Evolutionary conservation across 2,888 invertebrate genomes (phyloP).

Genomic region (Drosophila rubida): DNA sequence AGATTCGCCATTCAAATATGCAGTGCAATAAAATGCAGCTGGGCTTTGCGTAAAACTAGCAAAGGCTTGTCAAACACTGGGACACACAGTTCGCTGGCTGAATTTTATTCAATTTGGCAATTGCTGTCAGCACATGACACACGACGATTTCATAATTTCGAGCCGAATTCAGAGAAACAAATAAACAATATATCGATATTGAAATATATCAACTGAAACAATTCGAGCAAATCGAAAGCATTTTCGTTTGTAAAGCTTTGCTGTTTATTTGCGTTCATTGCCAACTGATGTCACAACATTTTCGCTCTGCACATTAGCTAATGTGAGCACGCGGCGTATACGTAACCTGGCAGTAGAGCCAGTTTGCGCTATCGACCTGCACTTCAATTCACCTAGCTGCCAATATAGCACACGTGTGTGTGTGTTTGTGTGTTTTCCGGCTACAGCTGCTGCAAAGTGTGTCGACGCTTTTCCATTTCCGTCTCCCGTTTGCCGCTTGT

Average conservation of each 20-base stretch:
- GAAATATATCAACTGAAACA: too few relatives aligned
- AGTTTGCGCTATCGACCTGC: constrained; percentile 69
- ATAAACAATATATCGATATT: too few relatives aligned
- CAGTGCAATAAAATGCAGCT: constrained; percentile 22
- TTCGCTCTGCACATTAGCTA: constrained; percentile 61
- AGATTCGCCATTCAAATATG: constrained; percentile 25
- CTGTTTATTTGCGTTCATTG: not conserved
- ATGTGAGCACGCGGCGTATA: constrained; percentile 62
- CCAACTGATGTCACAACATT: constrained; percentile 2
- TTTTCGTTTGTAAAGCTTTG: too few relatives aligned
- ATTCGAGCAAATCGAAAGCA: too few relatives aligned
- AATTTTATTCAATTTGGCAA: constrained; percentile 49
- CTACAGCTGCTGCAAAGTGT: constrained; percentile 68
- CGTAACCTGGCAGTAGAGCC: constrained; percentile 67
- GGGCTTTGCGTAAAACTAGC: constrained; percentile 2
- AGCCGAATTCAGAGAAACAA: constrained; percentile 3
- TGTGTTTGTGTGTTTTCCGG: constrained; percentile 44
- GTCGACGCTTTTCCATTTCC: constrained; percentile 73
- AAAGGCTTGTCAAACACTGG: constrained; percentile 24
- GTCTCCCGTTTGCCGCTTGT: constrained; percentile 49
- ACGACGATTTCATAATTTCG: constrained; percentile 14
- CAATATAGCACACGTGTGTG: constrained; percentile 10
- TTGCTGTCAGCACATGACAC: constrained; percentile 18
- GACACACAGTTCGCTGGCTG: constrained; percentile 23
- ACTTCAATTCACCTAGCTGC: constrained; percentile 71